Base-by-base conservation (phyloP, 1,140 invertebrate species). In the Brachionus koreanus region DNA sequence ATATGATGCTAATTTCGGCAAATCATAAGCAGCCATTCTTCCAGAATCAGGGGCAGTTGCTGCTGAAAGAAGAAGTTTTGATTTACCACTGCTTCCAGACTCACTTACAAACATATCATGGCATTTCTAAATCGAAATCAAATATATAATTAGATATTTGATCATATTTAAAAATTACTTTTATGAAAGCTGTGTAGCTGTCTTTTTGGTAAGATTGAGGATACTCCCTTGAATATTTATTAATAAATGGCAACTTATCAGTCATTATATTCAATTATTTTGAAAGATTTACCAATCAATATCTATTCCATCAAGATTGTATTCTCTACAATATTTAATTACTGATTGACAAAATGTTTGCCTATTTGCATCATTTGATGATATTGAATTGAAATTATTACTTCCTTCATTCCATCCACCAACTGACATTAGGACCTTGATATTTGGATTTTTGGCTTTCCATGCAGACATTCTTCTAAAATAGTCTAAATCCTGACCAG, bases 351-450 rank as follows among this genome's bases (percentile, higher is more conserved):
- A 83, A 83, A 87, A 87, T 5, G 72, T 63, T n/a, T 83, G 25
- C 12, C 86, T 83, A 67, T 83, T 84, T 19, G 83, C 81, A 0
- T 83, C 4, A 9, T 83, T 84, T 5, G 83, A 39, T 0, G 85
- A 85, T 84, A 88, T 85, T 2, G 49, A 65, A 12, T 79, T 79
- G 10, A 82, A 42, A 63, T 49, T 82, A 16, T 19, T 39, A 33
- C 25, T 95, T 9, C 94, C 95, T 88, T 97, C 94, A 86, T 96
- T 97, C 95, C 95, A 98, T 0, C 96, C 96, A 9, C 96, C 96
- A 83, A 98, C 94, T 5, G 95, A 95, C 77, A 98, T 89, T 88
- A 97, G 88, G 0, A 94, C 95, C 88, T 97, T 97, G 84, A 97
- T 86, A 72, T 93, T 92, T 85, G 95, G 95, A 89, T 98, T 97